These are phyloP conservation scores for Palythoa grandiflora DNA, from an alignment of 92 coral and sea anemone genomes.

Conservation along the genomic window DNA sequence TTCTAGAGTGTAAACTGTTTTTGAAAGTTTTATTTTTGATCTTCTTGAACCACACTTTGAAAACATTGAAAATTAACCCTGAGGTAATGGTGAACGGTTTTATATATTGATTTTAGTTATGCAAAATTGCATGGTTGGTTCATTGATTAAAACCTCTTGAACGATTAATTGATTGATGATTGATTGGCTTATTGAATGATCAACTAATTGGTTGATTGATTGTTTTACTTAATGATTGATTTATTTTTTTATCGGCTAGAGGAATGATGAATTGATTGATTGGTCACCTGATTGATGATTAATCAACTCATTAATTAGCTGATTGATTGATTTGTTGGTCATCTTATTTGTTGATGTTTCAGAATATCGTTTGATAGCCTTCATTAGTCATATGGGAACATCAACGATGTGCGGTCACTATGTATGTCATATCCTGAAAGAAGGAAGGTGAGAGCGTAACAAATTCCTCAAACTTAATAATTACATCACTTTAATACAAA, in stretches of 20 bases:
- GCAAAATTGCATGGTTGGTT: background rate
- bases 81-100: too few relatives aligned
- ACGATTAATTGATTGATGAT: background rate
- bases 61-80: too few relatives aligned
- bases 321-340: background rate
- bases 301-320: background rate
- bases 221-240: background rate
- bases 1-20: background rate
- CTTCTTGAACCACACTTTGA: too few relatives aligned
- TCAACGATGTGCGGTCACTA: slow-evolving; percentile 98
- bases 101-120: too few relatives aligned
- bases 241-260: background rate
- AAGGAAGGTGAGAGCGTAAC: slow-evolving; percentile 77
- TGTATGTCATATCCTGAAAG: slow-evolving; percentile 95
- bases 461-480: background rate
- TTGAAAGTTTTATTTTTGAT: background rate
- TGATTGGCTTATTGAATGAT: background rate
- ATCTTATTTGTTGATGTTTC: background rate
- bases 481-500: background rate
- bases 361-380: slow-evolving; percentile 92
- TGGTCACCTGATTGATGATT: background rate
- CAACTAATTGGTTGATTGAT: background rate
- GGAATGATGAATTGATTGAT: background rate
- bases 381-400: slow-evolving; percentile 98
- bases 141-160: background rate